Percentiles rank a stretch among this genome's conserved stretches.
These are phyloP conservation scores for Crotalus tigris DNA, from an alignment of 2,113 vertebrate genomes.

Conservation along the genomic window DNA sequence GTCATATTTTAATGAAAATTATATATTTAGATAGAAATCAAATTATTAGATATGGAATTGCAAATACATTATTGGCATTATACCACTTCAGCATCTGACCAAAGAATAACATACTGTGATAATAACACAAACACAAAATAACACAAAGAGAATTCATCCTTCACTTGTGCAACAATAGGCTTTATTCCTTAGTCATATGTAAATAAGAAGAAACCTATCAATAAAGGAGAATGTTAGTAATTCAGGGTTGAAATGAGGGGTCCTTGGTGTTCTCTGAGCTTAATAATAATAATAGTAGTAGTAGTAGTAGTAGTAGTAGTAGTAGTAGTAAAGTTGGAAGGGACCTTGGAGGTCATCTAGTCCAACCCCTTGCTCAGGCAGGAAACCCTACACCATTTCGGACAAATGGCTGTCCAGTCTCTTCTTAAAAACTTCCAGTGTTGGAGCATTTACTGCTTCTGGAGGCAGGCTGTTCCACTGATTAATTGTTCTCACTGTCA, in stretches of 20 bases:
- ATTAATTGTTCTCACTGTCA: no score
- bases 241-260: not conserved
- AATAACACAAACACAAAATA: not conserved
- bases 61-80: not conserved
- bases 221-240: not conserved
- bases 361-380: no score
- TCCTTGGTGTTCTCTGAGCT: not conserved
- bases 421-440: no score
- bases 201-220: not conserved
- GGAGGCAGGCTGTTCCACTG: no score
- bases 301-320: no score
- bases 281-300: no score
- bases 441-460: no score
- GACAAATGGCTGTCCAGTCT: no score
- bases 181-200: not conserved
- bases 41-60: not conserved
- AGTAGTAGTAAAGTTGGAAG: no score
- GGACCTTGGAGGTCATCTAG: no score
- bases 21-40: slow-evolving; percentile 22
- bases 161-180: not conserved
- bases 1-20: slow-evolving; percentile 29
- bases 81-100: not conserved
- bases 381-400: no score
- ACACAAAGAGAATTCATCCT: not conserved
- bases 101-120: not conserved